Conservation (phyloP, 2,797 vertebrate genomes). For the Darevskia nairensis region DNA sequence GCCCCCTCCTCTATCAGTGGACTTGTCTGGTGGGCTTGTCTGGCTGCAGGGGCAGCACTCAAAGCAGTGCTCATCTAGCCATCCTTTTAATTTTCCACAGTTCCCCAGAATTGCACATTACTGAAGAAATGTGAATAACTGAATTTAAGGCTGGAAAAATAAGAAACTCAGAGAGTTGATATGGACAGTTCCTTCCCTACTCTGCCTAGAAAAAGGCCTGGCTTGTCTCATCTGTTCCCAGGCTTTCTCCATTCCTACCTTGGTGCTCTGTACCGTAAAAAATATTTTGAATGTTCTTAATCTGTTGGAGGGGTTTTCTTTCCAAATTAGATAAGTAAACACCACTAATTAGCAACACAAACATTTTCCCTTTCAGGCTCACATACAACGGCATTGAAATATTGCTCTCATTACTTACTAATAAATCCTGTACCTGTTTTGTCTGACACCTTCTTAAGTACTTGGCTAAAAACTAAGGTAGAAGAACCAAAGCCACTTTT, state of each 20-base stretch:
- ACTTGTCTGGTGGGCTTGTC: background rate
- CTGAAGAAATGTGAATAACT: no score
- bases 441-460: background rate
- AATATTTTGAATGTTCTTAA: background rate
- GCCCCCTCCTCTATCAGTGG: no score
- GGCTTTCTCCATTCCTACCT: background rate
- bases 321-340: background rate
- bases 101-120: background rate
- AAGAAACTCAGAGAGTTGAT: no score
- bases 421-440: background rate
- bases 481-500: background rate
- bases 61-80: background rate
- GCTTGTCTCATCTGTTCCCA: background rate
- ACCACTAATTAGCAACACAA: background rate
- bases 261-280: background rate
- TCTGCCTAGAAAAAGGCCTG: no score
- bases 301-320: background rate
- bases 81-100: background rate
- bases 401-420: background rate
- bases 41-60: background rate
- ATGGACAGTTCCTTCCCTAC: no score
- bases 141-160: no score
- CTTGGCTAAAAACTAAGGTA: background rate
- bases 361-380: background rate
- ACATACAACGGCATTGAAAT: background rate